Evolutionary conservation across 2,113 vertebrate genomes (phyloP).

Genomic region (Otocyon megalotis): DNA sequence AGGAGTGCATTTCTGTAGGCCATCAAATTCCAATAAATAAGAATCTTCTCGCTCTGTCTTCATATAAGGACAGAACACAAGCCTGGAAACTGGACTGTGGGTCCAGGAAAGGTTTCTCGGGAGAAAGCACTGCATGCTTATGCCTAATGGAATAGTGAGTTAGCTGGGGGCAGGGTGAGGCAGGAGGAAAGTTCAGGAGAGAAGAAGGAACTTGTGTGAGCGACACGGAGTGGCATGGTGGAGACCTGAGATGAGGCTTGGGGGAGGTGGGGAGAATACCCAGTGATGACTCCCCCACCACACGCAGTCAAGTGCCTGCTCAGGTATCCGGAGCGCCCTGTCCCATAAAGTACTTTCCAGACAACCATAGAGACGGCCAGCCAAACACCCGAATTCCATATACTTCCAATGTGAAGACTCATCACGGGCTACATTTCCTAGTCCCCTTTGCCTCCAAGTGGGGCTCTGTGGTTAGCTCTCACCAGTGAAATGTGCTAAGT

Average conservation of each 20-base stretch:
- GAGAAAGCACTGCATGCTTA: neutral
- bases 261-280: neutral
- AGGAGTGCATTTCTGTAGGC: neutral
- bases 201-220: neutral
- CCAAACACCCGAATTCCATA: neutral
- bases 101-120: neutral
- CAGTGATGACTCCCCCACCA: neutral
- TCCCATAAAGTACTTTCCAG: neutral
- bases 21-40: neutral
- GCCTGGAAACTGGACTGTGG: neutral
- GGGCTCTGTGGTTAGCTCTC: neutral
- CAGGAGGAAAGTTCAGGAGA: neutral
- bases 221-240: neutral
- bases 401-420: neutral
- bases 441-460: neutral
- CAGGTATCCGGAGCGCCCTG: rapidly evolving
- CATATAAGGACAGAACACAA: neutral
- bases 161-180: neutral
- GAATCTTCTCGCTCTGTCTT: neutral
- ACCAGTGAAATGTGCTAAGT: neutral
- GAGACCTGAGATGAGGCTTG: neutral
- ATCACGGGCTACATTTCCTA: neutral
- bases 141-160: neutral
- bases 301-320: neutral
- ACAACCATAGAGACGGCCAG: neutral